Conservation (phyloP, 1,140 invertebrate genomes). For the Apis florea region DNA sequence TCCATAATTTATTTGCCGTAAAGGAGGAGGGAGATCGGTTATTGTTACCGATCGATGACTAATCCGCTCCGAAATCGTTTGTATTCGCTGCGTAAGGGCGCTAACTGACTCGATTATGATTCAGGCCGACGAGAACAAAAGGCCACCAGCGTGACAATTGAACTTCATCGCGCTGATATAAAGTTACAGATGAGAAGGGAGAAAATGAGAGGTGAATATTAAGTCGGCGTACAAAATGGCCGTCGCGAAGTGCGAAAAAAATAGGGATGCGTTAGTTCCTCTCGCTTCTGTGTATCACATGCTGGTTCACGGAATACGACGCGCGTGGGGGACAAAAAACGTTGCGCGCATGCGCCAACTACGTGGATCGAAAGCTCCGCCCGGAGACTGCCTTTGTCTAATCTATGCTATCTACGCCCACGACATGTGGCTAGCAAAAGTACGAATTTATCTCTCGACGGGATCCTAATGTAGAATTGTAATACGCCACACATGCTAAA, state of each 20-base stretch:
- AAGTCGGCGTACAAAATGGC: slow-evolving; percentile 72
- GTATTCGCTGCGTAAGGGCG: slow-evolving; percentile 34
- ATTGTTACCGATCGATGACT: slow-evolving; percentile 67
- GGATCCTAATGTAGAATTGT: slow-evolving; percentile 33
- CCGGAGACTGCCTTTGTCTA: slow-evolving; percentile 76
- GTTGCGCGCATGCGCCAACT: slow-evolving; percentile 63
- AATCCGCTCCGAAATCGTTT: slow-evolving; percentile 56
- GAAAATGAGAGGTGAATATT: slow-evolving; percentile 69
- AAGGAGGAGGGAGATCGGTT: slow-evolving; percentile 33
- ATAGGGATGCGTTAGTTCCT: slow-evolving; percentile 55
- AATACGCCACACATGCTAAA: slow-evolving; percentile 20
- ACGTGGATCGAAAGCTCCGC: slow-evolving; percentile 75
- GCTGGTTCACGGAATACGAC: slow-evolving; percentile 10
- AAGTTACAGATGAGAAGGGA: slow-evolving; percentile 58
- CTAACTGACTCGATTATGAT: slow-evolving; percentile 53
- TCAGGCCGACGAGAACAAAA: slow-evolving; percentile 50
- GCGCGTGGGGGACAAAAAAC: slow-evolving; percentile 6
- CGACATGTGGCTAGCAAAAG: slow-evolving; percentile 52
- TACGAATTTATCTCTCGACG: slow-evolving; percentile 40
- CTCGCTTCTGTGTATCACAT: slow-evolving; percentile 33
- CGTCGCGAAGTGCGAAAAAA: slow-evolving; percentile 53
- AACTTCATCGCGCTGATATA: slow-evolving; percentile 62
- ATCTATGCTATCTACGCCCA: slow-evolving; percentile 72
- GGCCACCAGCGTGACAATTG: slow-evolving; percentile 57
- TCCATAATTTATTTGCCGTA: slow-evolving; percentile 58